These are phyloP conservation scores for Folsomia candida DNA, from an alignment of 2,888 invertebrate genomes.

Conservation along the genomic window DNA sequence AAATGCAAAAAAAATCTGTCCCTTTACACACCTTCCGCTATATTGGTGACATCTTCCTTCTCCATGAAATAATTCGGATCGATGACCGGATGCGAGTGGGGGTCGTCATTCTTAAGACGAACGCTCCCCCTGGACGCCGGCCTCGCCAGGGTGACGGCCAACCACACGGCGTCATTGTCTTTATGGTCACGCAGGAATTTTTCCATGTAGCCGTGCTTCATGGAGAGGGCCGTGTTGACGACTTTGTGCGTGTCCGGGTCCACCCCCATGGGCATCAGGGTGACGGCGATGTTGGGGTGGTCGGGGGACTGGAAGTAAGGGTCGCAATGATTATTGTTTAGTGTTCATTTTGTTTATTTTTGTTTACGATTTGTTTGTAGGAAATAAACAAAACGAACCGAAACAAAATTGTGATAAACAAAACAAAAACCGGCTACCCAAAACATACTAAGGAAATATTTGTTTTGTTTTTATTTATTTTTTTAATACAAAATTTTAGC, in stretches of 20 bases:
- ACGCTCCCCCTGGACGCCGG: not conserved
- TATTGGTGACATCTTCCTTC: not conserved
- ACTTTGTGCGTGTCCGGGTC: not conserved
- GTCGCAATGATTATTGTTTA: no score
- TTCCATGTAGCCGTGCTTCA: not conserved
- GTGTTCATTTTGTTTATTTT: no score
- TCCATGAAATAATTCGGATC: conserved; percentile 1
- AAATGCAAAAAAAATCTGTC: not conserved
- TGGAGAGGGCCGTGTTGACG: not conserved
- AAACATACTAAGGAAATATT: no score
- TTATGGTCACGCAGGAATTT: not conserved
- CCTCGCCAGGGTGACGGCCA: not conserved
- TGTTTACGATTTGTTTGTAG: no score
- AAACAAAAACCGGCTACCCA: no score
- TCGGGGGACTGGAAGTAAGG: no score
- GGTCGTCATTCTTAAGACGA: not conserved
- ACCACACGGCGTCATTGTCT: not conserved
- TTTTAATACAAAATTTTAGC: no score
- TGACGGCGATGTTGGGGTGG: conserved; percentile 2
- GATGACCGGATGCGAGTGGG: not conserved
- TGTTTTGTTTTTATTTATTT: no score
- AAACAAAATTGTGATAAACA: no score
- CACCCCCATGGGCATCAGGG: not conserved
- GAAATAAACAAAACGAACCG: no score
- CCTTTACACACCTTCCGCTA: not conserved